Evolutionary conservation across 2,888 invertebrate species (phyloP).

Genomic region (Perithous albicinctus): DNA sequence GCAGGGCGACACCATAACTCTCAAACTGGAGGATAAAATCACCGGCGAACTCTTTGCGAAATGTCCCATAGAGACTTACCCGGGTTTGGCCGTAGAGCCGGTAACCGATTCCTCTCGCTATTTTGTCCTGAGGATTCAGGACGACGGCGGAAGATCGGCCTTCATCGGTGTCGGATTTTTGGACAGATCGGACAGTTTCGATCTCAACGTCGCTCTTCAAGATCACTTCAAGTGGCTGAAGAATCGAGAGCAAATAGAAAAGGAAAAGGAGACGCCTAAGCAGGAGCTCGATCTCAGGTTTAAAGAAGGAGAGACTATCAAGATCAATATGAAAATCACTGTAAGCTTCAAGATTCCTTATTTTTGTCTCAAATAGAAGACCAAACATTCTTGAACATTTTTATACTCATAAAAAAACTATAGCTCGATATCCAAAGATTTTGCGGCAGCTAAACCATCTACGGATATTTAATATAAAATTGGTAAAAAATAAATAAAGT

Average conservation of each 20-base stretch:
- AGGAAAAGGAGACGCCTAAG: constrained; percentile 91
- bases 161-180: constrained; percentile 99
- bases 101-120: constrained; percentile 99
- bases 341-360: constrained; percentile 85
- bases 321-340: constrained; percentile 99
- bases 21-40: constrained; percentile 98
- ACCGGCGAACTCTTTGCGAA: constrained; percentile 98
- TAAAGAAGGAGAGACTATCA: constrained; percentile 99
- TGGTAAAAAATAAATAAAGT: too few relatives aligned
- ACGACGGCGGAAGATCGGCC: constrained; percentile 96
- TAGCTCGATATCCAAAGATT: too few relatives aligned
- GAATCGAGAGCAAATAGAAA: constrained; percentile 92
- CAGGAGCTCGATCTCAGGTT: constrained; percentile 97
- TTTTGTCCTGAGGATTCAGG: constrained; percentile 97
- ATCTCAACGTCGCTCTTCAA: constrained; percentile 98
- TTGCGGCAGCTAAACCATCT: too few relatives aligned
- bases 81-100: constrained; percentile 96
- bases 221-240: constrained; percentile 98
- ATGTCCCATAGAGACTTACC: constrained; percentile 98
- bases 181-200: constrained; percentile 99
- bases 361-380: constrained; percentile 9
- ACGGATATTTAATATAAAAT: too few relatives aligned
- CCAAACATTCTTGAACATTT: too few relatives aligned
- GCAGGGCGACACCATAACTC: constrained; percentile 93
- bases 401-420: too few relatives aligned